Conservation (phyloP, 2,888 invertebrate genomes). For the Sesia bembeciformis region DNA sequence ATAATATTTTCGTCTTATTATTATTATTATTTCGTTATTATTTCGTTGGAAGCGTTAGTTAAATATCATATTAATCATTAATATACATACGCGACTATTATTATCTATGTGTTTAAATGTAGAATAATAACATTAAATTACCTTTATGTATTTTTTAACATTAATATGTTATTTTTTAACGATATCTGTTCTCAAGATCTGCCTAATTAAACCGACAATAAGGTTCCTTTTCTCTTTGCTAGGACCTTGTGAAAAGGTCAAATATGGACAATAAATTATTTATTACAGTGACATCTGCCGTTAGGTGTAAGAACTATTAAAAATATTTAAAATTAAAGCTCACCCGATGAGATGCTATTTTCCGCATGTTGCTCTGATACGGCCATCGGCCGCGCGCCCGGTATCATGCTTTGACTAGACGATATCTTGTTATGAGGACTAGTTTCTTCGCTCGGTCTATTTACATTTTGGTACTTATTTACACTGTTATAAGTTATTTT, state of each 20-base stretch:
- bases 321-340: constrained; percentile 14
- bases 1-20: too few species aligned
- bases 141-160: too few species aligned
- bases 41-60: too few species aligned
- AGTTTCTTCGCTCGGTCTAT: constrained; percentile 67
- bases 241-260: neutral
- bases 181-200: too few species aligned
- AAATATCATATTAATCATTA: too few species aligned
- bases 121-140: too few species aligned
- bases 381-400: constrained; percentile 67
- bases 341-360: constrained; percentile 64
- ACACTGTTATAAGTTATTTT: constrained; percentile 71
- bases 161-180: too few species aligned
- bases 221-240: too few species aligned
- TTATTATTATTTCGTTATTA: too few species aligned
- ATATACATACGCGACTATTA: too few species aligned
- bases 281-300: constrained; percentile 18
- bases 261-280: neutral
- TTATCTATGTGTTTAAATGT: too few species aligned
- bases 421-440: constrained; percentile 74
- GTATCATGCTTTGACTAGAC: constrained; percentile 71
- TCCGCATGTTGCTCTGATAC: constrained; percentile 63
- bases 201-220: too few species aligned
- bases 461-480: constrained; percentile 74
- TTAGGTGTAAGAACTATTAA: neutral